phyloP scores from a whole-genome alignment of 2,888 invertebrate species.

The Labia minor region DNA sequence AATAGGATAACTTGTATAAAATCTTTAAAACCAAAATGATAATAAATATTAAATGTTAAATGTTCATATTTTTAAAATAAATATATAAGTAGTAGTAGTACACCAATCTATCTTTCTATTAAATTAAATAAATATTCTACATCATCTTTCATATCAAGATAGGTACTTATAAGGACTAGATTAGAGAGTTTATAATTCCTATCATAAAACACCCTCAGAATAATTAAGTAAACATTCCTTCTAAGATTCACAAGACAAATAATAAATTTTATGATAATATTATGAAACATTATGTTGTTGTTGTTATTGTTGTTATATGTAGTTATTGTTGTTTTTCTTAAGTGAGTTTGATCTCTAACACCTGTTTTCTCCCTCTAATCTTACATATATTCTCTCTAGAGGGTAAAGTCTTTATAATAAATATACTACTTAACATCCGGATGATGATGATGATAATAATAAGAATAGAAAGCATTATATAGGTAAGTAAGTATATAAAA shows the following conservation, averaged over 20 bases:
- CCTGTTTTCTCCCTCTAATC: not conserved
- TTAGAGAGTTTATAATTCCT: not conserved
- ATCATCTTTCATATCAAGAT: too few relatives aligned
- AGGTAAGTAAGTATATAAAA: too few relatives aligned
- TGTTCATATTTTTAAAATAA: too few relatives aligned
- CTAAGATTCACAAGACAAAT: not conserved
- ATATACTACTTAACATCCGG: not conserved
- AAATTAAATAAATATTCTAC: too few relatives aligned
- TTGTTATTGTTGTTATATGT: not conserved
- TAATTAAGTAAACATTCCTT: not conserved
- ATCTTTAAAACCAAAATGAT: too few relatives aligned
- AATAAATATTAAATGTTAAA: too few relatives aligned
- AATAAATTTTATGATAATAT: not conserved
- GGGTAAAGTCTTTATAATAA: not conserved
- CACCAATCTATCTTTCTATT: too few relatives aligned
- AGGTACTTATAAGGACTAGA: too few relatives aligned
- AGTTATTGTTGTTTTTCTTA: not conserved
- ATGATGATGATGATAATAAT: too few relatives aligned
- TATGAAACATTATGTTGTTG: not conserved
- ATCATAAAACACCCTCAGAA: not conserved
- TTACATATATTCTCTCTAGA: not conserved
- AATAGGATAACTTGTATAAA: too few relatives aligned
- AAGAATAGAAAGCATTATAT: too few relatives aligned
- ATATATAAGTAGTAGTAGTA: too few relatives aligned
- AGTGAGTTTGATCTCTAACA: not conserved